Evolutionary conservation across 2,113 vertebrate species (phyloP).

Genomic region (Anseranas semipalmata): DNA sequence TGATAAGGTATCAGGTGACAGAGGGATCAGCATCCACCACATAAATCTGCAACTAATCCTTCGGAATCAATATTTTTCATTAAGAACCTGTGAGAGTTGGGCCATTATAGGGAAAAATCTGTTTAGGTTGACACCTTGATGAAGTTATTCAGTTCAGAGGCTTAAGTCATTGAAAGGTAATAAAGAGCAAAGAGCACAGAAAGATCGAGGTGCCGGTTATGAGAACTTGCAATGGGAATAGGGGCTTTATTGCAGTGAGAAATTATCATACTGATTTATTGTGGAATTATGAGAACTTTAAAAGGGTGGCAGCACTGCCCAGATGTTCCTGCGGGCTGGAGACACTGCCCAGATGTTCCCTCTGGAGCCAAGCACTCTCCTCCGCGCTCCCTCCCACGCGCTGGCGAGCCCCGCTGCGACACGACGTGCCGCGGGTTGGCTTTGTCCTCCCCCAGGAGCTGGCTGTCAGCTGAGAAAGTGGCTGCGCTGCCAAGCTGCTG

Average conservation of each 20-base stretch:
- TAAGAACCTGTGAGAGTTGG: constrained; percentile 83
- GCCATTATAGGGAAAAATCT: constrained; percentile 86
- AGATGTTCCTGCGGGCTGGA: not conserved
- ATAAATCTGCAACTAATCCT: constrained; percentile 89
- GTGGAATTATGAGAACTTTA: constrained; percentile 46
- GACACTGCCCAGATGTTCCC: not conserved
- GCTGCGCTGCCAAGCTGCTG: rapidly evolving
- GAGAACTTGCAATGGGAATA: constrained; percentile 55
- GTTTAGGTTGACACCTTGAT: constrained; percentile 89
- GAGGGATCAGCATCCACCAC: constrained; percentile 81
- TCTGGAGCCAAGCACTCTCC: rapidly evolving
- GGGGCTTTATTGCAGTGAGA: constrained; percentile 59
- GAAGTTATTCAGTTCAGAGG: constrained; percentile 85
- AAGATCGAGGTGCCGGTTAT: constrained; percentile 64
- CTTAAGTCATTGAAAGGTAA: constrained; percentile 85
- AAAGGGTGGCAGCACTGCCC: constrained; percentile 22
- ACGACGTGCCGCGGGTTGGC: rapidly evolving
- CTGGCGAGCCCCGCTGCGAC: rapidly evolving
- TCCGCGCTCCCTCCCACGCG: rapidly evolving
- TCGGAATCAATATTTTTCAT: constrained; percentile 89
- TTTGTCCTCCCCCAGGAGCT: rapidly evolving
- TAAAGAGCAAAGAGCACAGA: constrained; percentile 79
- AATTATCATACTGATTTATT: constrained; percentile 70
- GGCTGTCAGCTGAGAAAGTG: rapidly evolving
- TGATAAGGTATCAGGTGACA: constrained; percentile 83